A percentile compares a stretch with the other conserved stretches of the same genome.
phyloP scores from a whole-genome alignment of 2,888 invertebrate genomes.

The Epistrophella euchroma region DNA sequence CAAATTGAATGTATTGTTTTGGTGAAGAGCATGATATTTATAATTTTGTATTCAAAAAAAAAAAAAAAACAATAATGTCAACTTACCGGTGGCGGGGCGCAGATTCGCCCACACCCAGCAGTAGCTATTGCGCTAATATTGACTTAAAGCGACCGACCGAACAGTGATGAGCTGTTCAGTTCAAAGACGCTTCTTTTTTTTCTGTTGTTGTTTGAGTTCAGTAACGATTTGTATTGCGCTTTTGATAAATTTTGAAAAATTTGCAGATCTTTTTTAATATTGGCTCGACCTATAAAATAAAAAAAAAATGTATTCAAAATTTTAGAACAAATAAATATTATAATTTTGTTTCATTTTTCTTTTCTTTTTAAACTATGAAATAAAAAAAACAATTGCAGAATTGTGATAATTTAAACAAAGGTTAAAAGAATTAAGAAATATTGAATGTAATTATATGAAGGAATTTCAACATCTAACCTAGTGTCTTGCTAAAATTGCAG shows the following conservation, averaged over 20 bases:
- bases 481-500: too few relatives aligned
- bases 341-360: neutral
- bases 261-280: neutral
- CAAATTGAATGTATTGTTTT: neutral
- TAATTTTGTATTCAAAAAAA: neutral
- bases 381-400: too few relatives aligned
- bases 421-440: too few relatives aligned
- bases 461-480: too few relatives aligned
- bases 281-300: constrained; percentile 14
- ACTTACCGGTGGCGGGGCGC: constrained; percentile 84
- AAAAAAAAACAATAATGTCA: neutral
- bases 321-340: neutral
- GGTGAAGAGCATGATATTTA: neutral
- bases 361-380: neutral
- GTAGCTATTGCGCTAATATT: constrained; percentile 84
- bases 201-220: constrained; percentile 12
- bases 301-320: neutral
- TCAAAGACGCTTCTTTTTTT: constrained; percentile 45
- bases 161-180: constrained; percentile 80
- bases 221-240: neutral
- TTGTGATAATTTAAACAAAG: too few relatives aligned
- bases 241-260: neutral
- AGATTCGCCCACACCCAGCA: constrained; percentile 85
- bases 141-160: constrained; percentile 80
- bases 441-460: too few relatives aligned